Conservation (phyloP, 2,888 invertebrate species). For the Paralinhomoeus sp. region DNA sequence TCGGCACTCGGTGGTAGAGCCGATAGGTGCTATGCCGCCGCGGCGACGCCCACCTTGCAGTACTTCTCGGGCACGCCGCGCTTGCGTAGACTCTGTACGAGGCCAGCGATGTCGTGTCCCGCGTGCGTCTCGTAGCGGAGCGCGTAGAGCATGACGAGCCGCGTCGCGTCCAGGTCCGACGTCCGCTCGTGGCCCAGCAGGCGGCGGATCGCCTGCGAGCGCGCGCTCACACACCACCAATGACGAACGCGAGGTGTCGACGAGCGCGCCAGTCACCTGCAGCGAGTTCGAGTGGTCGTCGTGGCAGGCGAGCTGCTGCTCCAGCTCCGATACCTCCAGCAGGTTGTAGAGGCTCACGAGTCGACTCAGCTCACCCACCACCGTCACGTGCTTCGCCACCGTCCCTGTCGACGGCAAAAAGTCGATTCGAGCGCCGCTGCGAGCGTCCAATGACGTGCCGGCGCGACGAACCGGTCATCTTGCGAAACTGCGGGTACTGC, state of each 20-base stretch:
- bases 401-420: slow-evolving; percentile 33
- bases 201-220: slow-evolving; percentile 44
- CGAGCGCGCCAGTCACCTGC: slow-evolving; percentile 49
- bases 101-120: slow-evolving; percentile 52
- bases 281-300: slow-evolving; percentile 33
- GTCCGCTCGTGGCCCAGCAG: slow-evolving; percentile 50
- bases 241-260: slow-evolving; percentile 47
- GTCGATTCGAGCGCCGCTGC: neutral
- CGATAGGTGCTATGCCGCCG: neutral
- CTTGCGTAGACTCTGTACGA: slow-evolving; percentile 48
- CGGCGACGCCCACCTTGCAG: slow-evolving; percentile 20
- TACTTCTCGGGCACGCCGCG: slow-evolving; percentile 43
- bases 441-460: neutral
- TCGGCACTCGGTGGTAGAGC: too few species aligned
- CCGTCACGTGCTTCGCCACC: slow-evolving; percentile 85
- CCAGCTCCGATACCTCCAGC: slow-evolving; percentile 69
- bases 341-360: slow-evolving; percentile 52
- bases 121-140: slow-evolving; percentile 77
- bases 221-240: neutral
- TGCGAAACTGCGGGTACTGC: slow-evolving; percentile 85
- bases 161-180: slow-evolving; percentile 53
- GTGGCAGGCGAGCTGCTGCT: slow-evolving; percentile 62
- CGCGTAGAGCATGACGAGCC: slow-evolving; percentile 73
- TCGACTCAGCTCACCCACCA: slow-evolving; percentile 77
- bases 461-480: slow-evolving; percentile 29